phyloP scores from a whole-genome alignment of 2,113 vertebrate species.

The Carettochelys insculpta region DNA sequence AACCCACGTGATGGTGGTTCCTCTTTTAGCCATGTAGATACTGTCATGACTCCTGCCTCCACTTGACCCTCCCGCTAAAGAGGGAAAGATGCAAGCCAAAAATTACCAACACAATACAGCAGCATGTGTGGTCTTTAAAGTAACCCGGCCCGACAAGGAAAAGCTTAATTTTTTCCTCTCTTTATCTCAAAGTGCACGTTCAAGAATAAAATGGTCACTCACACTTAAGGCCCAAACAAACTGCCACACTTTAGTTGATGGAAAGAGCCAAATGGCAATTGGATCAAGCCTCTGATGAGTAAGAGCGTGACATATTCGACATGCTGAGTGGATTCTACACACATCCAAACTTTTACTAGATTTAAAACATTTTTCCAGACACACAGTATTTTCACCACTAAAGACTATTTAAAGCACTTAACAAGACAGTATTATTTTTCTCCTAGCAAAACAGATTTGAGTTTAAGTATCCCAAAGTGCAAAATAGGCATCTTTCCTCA shows the following conservation, averaged over 20 bases:
- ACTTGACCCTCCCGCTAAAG: constrained; percentile 90
- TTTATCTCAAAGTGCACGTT: background rate
- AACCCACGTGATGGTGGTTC: constrained; percentile 6
- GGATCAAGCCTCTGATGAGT: background rate
- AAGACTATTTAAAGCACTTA: background rate
- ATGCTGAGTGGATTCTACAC: background rate
- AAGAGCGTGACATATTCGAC: background rate
- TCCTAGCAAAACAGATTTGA: background rate
- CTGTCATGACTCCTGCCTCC: constrained; percentile 89
- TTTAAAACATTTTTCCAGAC: background rate
- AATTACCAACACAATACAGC: background rate
- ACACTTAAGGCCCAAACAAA: background rate
- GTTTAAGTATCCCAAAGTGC: background rate
- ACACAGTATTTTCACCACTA: background rate
- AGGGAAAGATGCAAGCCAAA: background rate
- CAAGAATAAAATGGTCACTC: background rate
- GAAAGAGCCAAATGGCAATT: background rate
- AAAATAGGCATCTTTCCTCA: background rate
- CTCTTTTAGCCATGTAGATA: constrained; percentile 80
- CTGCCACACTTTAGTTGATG: background rate
- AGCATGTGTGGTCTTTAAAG: background rate
- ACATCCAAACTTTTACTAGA: background rate
- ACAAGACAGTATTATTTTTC: background rate
- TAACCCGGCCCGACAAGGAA: background rate
- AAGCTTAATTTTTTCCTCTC: background rate